Base-by-base conservation (phyloP, 2,113 vertebrate species). In the Isichthys henryi region DNA sequence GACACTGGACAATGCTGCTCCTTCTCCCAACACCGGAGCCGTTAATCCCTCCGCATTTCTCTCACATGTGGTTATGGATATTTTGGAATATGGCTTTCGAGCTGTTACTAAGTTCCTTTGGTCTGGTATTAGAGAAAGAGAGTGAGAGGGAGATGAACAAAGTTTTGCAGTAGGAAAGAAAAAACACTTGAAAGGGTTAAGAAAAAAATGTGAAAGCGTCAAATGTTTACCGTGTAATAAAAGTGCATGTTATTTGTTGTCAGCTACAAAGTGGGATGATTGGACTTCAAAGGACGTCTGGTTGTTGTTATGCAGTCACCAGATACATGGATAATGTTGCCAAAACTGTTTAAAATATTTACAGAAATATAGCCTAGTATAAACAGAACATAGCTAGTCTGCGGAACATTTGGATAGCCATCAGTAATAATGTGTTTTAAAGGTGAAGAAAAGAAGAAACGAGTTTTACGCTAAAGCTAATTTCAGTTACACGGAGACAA, bases 261-360 rank as follows among this genome's bases (percentile, higher is more conserved):
- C 92, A 93, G 93, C 95, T 96, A 95, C 95, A 96, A 94, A 97
- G 95, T 96, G 95, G 95, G 94, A 96, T 95, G 92, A 94, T 94
- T 94, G 92, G 93, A 94, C 96, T 96, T 97, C 95, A 97, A 96
- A 97, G 95, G 93, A 95, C 94, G 96, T 96, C 93, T 96, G 97
- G 95, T 95, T 94, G 94, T 92, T 95, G 92, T 96, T 96, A 95
- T 92, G 92, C 95, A 96, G 95, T 95, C 92, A 94, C 94, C 93
- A 95, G 94, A 96, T 92, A 93, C 92, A 93, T 93, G 93, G 92
- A 93, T 95, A 93, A 62, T 90, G 90, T 87, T 90, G 88, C 89
- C 91, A 92, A 90, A 91, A 93, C 93, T 91, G 88, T 93, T 91
- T 92, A 90, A 94, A 94, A 93, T 94, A 96, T 94, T 93, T 93